phyloP scores from a whole-genome alignment of 1,140 invertebrate species.

The Araneus ventricosus region DNA sequence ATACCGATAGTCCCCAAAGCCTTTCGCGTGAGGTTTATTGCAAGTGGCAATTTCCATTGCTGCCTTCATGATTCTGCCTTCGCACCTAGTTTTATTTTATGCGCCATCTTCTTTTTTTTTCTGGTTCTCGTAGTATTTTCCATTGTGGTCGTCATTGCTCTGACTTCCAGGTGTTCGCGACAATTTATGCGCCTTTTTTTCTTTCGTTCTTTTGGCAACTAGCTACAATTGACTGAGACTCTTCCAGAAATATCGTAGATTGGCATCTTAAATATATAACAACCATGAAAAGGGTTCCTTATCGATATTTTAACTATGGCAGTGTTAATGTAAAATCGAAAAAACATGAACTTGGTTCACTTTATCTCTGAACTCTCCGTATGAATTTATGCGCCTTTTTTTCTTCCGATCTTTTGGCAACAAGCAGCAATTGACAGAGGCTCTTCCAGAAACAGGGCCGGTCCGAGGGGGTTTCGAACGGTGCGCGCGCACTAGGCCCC shows the following conservation, averaged over 20 bases:
- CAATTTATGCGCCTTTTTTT: background rate
- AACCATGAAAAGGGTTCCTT: background rate
- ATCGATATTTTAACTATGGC: too few relatives aligned
- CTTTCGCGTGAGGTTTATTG: background rate
- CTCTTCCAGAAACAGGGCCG: too few relatives aligned
- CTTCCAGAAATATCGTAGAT: background rate
- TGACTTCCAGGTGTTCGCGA: background rate
- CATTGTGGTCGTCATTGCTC: background rate
- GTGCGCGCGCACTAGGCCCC: too few relatives aligned
- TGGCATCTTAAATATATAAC: slow-evolving; percentile 31
- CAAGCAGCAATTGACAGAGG: too few relatives aligned
- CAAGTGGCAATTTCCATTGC: slow-evolving; percentile 25
- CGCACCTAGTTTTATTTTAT: slow-evolving; percentile 4
- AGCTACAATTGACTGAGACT: background rate
- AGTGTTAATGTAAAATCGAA: too few relatives aligned
- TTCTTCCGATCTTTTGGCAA: too few relatives aligned
- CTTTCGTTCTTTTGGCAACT: too few relatives aligned
- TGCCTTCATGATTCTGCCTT: background rate
- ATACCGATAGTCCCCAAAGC: background rate
- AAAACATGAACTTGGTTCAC: too few relatives aligned
- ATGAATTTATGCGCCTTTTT: too few relatives aligned
- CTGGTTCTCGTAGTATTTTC: too few relatives aligned
- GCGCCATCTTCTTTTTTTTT: background rate
- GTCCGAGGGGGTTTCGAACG: too few relatives aligned
- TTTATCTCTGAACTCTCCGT: too few relatives aligned